Conservation (phyloP, 1,140 invertebrate genomes). For the Panulirus ornatus region DNA sequence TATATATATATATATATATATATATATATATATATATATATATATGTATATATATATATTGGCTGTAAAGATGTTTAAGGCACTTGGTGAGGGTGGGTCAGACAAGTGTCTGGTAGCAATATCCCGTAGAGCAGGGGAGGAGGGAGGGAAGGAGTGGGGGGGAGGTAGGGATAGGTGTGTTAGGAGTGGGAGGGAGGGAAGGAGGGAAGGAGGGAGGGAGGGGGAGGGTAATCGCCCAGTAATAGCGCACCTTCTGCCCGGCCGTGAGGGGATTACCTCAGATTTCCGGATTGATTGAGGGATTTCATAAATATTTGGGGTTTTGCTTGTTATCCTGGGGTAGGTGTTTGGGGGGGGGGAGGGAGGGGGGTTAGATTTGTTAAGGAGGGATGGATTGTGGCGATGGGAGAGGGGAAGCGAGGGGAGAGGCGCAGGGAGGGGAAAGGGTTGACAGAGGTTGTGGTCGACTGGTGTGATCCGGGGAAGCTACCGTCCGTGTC, state of each 20-base stretch:
- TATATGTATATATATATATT: too few relatives aligned
- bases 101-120: too few relatives aligned
- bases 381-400: not conserved
- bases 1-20: too few relatives aligned
- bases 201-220: not conserved
- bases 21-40: too few relatives aligned
- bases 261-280: not conserved
- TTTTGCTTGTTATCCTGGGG: not conserved
- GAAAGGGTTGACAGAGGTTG: too few relatives aligned
- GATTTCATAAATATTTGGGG: not conserved
- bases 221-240: not conserved
- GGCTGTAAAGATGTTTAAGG: too few relatives aligned
- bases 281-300: not conserved
- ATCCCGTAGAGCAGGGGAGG: too few relatives aligned
- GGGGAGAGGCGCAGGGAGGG: not conserved
- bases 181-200: not conserved
- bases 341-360: not conserved
- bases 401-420: not conserved
- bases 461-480: too few relatives aligned
- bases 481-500: too few relatives aligned
- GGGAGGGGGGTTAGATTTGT: not conserved
- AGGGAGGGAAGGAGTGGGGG: not conserved
- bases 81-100: too few relatives aligned
- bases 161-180: not conserved
- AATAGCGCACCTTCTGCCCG: not conserved